Base-by-base conservation (phyloP, 2,797 vertebrate genomes). In the Chloroceryle inda region DNA sequence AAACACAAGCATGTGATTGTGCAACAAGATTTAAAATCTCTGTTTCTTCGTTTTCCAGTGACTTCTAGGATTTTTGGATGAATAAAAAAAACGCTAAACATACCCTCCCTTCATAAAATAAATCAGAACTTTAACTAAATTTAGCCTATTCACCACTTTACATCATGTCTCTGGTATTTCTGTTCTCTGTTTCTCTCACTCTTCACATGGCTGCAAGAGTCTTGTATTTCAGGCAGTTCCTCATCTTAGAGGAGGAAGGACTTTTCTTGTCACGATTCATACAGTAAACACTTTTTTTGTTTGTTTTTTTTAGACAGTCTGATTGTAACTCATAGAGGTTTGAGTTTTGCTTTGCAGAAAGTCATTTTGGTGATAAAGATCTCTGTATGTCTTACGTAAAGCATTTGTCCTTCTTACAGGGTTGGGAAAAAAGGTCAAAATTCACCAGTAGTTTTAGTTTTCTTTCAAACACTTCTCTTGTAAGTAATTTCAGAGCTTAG, bases 171-270 rank as follows among this genome's bases (percentile, higher is more conserved):
- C 56, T 4, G 9, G 37, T 79, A 82, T 84, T 94, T 88, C 47
- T 92, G 31, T 81, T 95, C 56, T 44, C 56, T 44, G 18, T 79
- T 88, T 91, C 73, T 92, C 49, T 89, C 3, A 3, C 38, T 91
- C 8, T 24, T 92, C 50, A 27, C 33, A 59, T 76, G 69, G 35
- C 85, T 91, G 53, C 18, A 29, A 84, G 79, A 75, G 37, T 84
- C 49, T 88, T 91, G 62, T 61, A 72, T 62, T 38, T 71, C 55
- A 67, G 69, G 29, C 59, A 76, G 73, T 96, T 96, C 93, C 82
- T 92, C 67, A 66, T 94, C 59, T 82, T 29, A 42, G 62, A 68
- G 10, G 22, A 7, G 38, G 85, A 89, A 80, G 42, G 29, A 42
- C 64, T 83, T 63, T 49, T 75, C 62, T 69, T 73, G 6, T 62